Evolutionary conservation across 2,113 vertebrate genomes (phyloP), one percentile per base, ranked within the genome.

Genomic region (Tympanuchus pallidicinctus): DNA sequence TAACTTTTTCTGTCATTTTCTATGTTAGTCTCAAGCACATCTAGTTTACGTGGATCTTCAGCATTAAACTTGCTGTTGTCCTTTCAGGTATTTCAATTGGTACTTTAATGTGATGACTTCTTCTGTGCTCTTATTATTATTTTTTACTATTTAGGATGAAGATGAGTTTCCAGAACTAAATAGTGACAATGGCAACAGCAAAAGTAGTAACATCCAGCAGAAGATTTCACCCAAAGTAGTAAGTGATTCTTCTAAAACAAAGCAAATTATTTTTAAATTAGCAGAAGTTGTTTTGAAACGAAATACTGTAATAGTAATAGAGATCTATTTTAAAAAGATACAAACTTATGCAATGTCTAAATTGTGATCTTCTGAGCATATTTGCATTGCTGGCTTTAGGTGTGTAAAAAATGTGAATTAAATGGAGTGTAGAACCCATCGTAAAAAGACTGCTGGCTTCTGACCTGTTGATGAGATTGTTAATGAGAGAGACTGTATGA

Each of bases 191-290:
- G 92, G 97, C 57, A 97, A 91, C 90, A 97, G 67, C 96, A 99
- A 98, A 98, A 97, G 97, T 89, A 98, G 98, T 63, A 98, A 97
- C 89, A 94, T 97, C 4, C 99, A 98, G 83, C 98, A 98, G 83
- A 99, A 99, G 94, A 97, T 99, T 87, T 93, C 98, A 92, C 98
- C 99, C 93, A 99, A 98, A 97, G 97, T 99, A 96, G 99, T 99
- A 98, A 97, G 97, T 95, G 54, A 45, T 48, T 38, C 8, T 36
- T 82, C 27, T 54, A 54, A 54, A 54, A 28, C 13, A 27, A 54
- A 54, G 52, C 52, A 28, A 16, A 30, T 54, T 15, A 14, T 36
- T 87, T 38, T 30, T 40, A 47, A 54, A n/a, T 75, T 60, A 74
- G 38, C 28, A 8, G 25, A 13, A 22, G 40, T 63, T 20, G 3